phyloP scores from a whole-genome alignment of 2,797 vertebrate genomes.

The Anas acuta region DNA sequence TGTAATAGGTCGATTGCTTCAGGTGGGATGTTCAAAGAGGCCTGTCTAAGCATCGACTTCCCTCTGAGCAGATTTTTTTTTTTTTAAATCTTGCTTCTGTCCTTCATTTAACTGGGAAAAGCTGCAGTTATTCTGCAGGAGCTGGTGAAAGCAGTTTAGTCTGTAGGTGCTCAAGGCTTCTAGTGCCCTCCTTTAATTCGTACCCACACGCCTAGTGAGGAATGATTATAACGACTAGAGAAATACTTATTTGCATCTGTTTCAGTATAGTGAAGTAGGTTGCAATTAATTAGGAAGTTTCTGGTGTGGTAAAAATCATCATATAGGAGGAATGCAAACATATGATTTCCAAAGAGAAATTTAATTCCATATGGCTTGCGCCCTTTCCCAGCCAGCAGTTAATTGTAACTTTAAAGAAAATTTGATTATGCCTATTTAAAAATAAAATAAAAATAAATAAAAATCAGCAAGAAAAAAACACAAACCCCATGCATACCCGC shows the following conservation, averaged over 20 bases:
- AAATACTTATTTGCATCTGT: constrained; percentile 82
- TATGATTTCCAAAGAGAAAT: constrained; percentile 81
- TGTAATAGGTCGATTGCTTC: not conserved
- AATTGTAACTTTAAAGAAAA: constrained; percentile 78
- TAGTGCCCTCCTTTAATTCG: not conserved
- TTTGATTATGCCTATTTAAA: constrained; percentile 77
- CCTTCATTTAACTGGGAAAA: not conserved
- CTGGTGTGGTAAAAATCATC: constrained; percentile 85
- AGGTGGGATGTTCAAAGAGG: not conserved
- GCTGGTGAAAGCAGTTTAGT: not conserved
- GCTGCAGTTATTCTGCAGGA: not conserved
- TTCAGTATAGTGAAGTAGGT: constrained; percentile 75
- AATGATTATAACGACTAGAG: constrained; percentile 69
- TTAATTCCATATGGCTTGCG: constrained; percentile 80
- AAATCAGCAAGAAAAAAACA: not conserved
- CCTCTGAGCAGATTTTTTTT: not conserved
- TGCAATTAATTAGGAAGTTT: constrained; percentile 85
- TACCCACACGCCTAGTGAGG: not conserved
- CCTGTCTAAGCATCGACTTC: not conserved
- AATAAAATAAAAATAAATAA: constrained; percentile 4
- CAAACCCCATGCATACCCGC: not conserved
- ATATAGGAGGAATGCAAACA: constrained; percentile 82
- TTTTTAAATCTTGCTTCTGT: not conserved
- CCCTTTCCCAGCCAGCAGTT: constrained; percentile 76
- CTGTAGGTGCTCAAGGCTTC: not conserved